Conservation (phyloP, 2,888 invertebrate genomes). For the Clepsis dumicolana region DNA sequence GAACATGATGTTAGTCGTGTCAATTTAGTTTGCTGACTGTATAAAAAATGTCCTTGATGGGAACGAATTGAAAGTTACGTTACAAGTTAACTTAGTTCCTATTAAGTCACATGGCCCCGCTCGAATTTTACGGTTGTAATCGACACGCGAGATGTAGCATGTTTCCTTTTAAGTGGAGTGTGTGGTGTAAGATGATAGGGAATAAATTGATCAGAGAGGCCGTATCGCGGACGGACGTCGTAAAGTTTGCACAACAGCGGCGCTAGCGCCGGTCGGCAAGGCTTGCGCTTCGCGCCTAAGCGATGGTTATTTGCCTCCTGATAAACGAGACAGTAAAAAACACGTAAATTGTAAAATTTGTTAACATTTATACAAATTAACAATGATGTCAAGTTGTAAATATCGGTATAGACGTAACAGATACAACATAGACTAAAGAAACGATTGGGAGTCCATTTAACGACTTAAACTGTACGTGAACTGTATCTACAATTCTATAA, state of each 20-base stretch:
- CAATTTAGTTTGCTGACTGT: neutral
- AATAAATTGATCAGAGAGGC: constrained; percentile 65
- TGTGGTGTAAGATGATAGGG: constrained; percentile 54
- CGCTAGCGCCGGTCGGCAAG: constrained; percentile 54
- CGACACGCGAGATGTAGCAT: constrained; percentile 59
- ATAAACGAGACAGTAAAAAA: neutral
- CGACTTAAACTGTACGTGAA: neutral
- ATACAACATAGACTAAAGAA: neutral
- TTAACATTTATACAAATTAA: neutral
- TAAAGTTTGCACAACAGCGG: constrained; percentile 62
- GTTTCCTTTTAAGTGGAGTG: constrained; percentile 45
- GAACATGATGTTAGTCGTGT: constrained; percentile 16
- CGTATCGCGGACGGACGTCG: constrained; percentile 66
- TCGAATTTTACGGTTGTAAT: constrained; percentile 72
- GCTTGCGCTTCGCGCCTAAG: constrained; percentile 60
- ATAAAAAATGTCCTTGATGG: constrained; percentile 22
- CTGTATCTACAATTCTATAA: neutral
- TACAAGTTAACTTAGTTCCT: constrained; percentile 54
- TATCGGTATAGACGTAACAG: too few species aligned
- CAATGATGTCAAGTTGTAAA: neutral
- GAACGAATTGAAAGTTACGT: constrained; percentile 53
- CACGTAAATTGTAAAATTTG: neutral
- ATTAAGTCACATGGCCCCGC: constrained; percentile 70
- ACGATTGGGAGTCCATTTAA: neutral
- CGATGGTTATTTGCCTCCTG: constrained; percentile 45